Conservation (phyloP, 1,140 invertebrate genomes). For the Arion vulgaris region DNA sequence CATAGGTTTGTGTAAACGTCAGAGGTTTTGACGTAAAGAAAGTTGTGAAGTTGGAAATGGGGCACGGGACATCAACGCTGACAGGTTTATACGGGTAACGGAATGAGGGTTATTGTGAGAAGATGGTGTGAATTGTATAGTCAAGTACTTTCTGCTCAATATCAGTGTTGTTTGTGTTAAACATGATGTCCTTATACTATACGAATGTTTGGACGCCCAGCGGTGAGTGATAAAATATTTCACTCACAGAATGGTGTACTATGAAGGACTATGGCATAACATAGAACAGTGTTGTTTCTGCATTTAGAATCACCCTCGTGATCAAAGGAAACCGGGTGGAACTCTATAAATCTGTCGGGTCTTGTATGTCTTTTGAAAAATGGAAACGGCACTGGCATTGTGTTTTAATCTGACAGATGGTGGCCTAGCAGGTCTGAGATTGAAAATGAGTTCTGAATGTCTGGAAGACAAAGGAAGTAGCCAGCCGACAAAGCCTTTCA, state of each 20-base stretch:
- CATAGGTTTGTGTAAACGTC: neutral
- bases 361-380: conserved; percentile 21
- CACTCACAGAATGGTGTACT: neutral
- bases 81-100: too few relatives aligned
- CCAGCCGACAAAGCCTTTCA: neutral
- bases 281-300: neutral
- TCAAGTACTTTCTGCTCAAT: too few relatives aligned
- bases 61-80: too few relatives aligned
- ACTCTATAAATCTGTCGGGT: conserved; percentile 31
- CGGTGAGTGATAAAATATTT: too few relatives aligned
- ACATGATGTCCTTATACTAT: too few relatives aligned
- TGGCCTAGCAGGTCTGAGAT: neutral
- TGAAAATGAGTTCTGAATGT: conserved; percentile 11
- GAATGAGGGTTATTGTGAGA: too few relatives aligned
- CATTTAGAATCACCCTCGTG: conserved; percentile 2
- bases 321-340: conserved; percentile 10
- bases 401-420: conserved; percentile 21
- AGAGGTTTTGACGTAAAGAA: neutral
- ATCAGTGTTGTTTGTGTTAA: too few relatives aligned
- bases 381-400: conserved; percentile 16
- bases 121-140: too few relatives aligned
- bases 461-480: conserved; percentile 16
- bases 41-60: neutral
- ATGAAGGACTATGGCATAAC: neutral
- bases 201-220: too few relatives aligned